A percentile compares a stretch with the other conserved stretches of the same genome.
Conservation (phyloP, 2,797 vertebrate species). For the Lepilemur septentrionalis region DNA sequence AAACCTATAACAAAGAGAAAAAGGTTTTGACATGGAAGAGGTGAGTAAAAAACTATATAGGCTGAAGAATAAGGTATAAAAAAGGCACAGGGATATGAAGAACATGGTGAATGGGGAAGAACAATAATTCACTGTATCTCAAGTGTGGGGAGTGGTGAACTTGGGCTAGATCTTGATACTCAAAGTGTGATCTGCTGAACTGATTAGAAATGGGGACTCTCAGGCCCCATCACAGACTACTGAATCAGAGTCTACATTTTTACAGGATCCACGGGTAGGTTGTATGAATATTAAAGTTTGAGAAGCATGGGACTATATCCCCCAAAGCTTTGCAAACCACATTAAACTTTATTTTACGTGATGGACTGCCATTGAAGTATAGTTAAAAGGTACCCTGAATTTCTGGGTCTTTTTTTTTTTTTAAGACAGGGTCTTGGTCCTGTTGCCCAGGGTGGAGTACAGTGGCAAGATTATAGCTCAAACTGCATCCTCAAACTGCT, state of each 20-base stretch:
- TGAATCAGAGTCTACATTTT: not conserved
- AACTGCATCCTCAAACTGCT: too few species aligned
- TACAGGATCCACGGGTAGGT: not conserved
- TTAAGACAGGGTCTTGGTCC: too few species aligned
- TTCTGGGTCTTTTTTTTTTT: not conserved
- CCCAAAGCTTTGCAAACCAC: not conserved
- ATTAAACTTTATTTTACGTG: conserved; percentile 18
- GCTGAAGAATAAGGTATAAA: not conserved
- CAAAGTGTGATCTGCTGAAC: not conserved
- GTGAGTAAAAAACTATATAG: not conserved
- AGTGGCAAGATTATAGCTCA: too few species aligned
- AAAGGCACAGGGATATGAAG: not conserved
- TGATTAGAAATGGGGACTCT: not conserved
- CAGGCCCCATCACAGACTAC: not conserved
- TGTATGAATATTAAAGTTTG: not conserved
- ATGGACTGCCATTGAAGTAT: not conserved
- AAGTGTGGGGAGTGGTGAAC: not conserved
- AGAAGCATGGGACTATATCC: not conserved
- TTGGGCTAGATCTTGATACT: not conserved
- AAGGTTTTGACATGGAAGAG: not conserved
- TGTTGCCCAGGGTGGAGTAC: too few species aligned
- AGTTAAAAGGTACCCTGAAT: not conserved
- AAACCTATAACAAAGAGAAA: not conserved
- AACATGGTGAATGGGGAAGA: not conserved
- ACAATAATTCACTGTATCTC: not conserved